A percentile compares a stretch with the other conserved stretches of the same genome.
phyloP scores from a whole-genome alignment of 2,113 vertebrate genomes.

The Psittacus erithacus region DNA sequence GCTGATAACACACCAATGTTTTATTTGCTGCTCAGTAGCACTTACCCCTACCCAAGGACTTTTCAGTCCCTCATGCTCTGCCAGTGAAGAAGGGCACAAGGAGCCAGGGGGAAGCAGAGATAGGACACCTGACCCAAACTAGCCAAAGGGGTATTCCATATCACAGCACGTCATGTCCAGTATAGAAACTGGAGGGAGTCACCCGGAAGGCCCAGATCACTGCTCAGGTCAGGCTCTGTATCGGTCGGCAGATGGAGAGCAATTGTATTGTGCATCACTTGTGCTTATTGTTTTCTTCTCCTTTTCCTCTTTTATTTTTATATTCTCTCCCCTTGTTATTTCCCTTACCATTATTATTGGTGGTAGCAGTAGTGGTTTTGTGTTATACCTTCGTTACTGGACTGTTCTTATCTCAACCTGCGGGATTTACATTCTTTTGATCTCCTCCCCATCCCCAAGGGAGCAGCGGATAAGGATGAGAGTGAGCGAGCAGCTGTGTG shows the following conservation, averaged over 20 bases:
- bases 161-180: background rate
- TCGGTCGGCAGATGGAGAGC: background rate
- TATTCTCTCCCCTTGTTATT: background rate
- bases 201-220: background rate
- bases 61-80: background rate
- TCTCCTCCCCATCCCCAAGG: background rate
- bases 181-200: background rate
- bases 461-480: background rate
- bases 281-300: background rate
- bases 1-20: background rate
- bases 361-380: background rate
- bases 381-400: background rate
- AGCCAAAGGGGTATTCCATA: background rate
- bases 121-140: background rate
- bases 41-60: background rate
- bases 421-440: background rate
- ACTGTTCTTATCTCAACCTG: background rate
- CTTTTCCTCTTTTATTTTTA: background rate
- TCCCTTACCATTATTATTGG: background rate
- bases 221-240: background rate
- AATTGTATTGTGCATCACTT: background rate
- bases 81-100: background rate
- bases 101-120: background rate
- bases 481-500: background rate
- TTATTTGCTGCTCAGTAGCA: background rate